Conservation (phyloP, 2,797 vertebrate species). For the Anniella stebbinsi region DNA sequence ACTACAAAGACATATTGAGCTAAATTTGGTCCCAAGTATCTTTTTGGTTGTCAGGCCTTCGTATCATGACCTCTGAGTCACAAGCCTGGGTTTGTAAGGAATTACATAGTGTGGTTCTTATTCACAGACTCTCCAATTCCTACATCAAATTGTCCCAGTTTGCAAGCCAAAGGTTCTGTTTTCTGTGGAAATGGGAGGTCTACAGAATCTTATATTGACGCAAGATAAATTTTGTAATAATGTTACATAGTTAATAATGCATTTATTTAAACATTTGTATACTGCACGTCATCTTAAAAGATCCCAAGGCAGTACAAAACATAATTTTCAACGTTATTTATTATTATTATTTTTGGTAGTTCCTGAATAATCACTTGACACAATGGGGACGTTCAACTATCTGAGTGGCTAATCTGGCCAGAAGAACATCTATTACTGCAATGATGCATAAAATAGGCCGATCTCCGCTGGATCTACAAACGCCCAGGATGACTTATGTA, state of each 20-base stretch:
- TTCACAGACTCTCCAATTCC: constrained; percentile 25
- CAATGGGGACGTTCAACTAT: constrained; percentile 1
- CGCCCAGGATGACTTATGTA: fast-evolving
- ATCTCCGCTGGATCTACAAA: constrained; percentile 11
- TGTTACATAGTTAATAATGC: no score
- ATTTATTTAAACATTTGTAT: neutral
- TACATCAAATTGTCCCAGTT: constrained; percentile 30
- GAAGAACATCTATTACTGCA: constrained; percentile 14
- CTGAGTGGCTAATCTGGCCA: neutral
- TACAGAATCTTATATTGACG: neutral
- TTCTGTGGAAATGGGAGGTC: neutral
- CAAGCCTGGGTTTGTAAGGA: constrained; percentile 37
- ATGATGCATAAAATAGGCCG: constrained; percentile 24
- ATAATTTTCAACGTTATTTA: fast-evolving
- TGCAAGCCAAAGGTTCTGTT: constrained; percentile 22
- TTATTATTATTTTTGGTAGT: neutral
- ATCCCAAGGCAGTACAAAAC: neutral
- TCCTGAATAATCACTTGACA: neutral
- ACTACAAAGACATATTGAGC: constrained; percentile 11
- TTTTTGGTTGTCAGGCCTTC: constrained; percentile 15
- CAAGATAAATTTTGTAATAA: neutral
- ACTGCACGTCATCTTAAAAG: neutral
- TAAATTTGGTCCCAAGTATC: constrained; percentile 25
- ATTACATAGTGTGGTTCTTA: constrained; percentile 10
- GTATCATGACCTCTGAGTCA: constrained; percentile 17